Evolutionary conservation across 2,113 vertebrate species (phyloP).

Genomic region (Odocoileus hemionus): DNA sequence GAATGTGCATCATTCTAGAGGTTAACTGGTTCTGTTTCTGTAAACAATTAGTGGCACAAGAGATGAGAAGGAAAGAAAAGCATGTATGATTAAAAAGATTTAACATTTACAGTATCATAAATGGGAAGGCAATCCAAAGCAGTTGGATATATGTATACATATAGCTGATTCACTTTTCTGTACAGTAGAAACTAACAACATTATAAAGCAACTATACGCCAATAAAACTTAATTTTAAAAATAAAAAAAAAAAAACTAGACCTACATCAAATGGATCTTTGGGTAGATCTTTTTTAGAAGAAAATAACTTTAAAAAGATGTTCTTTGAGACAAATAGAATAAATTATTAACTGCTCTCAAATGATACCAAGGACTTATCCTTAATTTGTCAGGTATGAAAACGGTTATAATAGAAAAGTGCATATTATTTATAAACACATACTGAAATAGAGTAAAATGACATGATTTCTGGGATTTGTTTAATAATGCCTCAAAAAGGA

Average conservation of each 20-base stretch:
- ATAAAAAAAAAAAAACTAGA: background rate
- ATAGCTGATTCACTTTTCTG: background rate
- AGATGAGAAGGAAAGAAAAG: background rate
- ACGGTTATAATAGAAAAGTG: background rate
- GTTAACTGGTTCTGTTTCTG: background rate
- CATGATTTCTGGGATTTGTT: background rate
- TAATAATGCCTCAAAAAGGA: background rate
- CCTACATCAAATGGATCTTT: background rate
- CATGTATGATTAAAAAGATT: background rate
- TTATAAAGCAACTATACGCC: rapidly evolving
- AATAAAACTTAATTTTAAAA: background rate
- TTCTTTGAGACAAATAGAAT: background rate
- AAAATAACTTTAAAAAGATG: background rate
- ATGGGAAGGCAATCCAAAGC: background rate
- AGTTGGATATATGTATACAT: background rate
- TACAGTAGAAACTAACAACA: background rate
- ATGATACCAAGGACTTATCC: background rate
- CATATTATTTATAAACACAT: background rate
- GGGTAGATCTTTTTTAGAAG: background rate
- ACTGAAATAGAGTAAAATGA: background rate
- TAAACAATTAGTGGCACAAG: background rate
- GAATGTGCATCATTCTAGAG: background rate
- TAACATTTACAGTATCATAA: background rate
- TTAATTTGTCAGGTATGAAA: background rate
- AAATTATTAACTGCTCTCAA: background rate